phyloP scores from a whole-genome alignment of 2,888 invertebrate genomes.

The Arctia plantaginis region DNA sequence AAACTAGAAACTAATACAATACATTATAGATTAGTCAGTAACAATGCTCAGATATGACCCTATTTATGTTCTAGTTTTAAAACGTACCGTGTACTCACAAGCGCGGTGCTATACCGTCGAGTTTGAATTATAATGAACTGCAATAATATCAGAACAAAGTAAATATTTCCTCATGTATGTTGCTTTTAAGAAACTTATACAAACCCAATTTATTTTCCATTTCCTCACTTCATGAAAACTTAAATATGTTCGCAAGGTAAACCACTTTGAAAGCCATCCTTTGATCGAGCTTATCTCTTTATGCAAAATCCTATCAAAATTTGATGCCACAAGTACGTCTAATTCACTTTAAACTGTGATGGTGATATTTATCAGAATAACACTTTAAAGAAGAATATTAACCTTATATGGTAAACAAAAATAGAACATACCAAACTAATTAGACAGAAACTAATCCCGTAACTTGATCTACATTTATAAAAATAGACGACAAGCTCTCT shows the following conservation, averaged over 20 bases:
- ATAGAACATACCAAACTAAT: neutral
- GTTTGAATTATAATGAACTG: conserved; percentile 65
- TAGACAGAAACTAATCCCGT: neutral
- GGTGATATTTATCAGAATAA: neutral
- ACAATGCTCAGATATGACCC: neutral
- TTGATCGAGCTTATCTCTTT: conserved; percentile 83
- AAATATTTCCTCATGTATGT: conserved; percentile 72
- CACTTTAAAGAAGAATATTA: neutral
- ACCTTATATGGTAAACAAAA: neutral
- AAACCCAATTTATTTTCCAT: conserved; percentile 86
- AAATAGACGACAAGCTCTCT: conserved; percentile 40
- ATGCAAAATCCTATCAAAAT: conserved; percentile 82
- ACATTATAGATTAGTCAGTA: neutral
- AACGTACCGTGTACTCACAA: conserved; percentile 36
- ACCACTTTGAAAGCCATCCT: conserved; percentile 85
- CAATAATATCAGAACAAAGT: conserved; percentile 76
- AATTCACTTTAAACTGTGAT: conserved; percentile 18
- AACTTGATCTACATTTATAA: conserved; percentile 6
- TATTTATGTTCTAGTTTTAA: conserved; percentile 26
- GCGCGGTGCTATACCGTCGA: conserved; percentile 46
- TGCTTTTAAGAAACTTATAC: conserved; percentile 82
- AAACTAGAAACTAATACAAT: neutral
- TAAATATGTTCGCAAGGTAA: conserved; percentile 85
- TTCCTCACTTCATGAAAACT: conserved; percentile 86
- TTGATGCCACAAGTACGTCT: conserved; percentile 60